Percentiles rank a stretch among this genome's conserved stretches.
Conservation (phyloP, 2,888 invertebrate species). For the Catocala nupta region DNA sequence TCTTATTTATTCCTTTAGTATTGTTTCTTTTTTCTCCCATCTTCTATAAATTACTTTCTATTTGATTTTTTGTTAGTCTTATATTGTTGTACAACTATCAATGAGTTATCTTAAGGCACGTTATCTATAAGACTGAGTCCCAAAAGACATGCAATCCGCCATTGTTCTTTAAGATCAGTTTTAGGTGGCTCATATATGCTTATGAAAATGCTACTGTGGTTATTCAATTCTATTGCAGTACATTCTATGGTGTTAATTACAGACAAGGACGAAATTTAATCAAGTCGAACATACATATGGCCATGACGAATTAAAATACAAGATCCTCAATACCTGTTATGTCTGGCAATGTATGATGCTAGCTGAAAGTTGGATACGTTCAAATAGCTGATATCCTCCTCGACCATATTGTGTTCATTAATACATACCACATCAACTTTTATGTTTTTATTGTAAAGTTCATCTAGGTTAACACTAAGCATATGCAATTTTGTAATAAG, state of each 20-base stretch:
- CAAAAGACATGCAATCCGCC: no score
- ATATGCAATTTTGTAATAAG: constrained; percentile 7
- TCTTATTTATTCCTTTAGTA: no score
- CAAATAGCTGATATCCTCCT: no score
- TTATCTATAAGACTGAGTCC: no score
- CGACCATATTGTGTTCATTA: constrained; percentile 10
- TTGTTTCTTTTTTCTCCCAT: no score
- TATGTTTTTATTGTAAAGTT: not conserved
- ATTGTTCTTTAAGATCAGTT: no score
- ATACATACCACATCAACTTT: not conserved
- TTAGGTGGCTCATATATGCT: no score
- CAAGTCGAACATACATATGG: constrained; percentile 4
- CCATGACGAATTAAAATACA: not conserved
- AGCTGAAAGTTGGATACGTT: constrained; percentile 1
- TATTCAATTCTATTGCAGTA: not conserved
- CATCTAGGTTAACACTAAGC: constrained; percentile 1
- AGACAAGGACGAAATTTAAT: not conserved
- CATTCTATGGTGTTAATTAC: constrained; percentile 1
- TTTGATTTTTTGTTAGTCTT: no score
- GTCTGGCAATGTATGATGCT: not conserved
- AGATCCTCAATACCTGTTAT: not conserved
- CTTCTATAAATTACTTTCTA: no score
- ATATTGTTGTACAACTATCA: no score
- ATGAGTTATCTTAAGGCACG: no score
- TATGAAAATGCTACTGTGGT: constrained; percentile 2